These are phyloP conservation scores for Symphodus melops DNA, from an alignment of 2,113 vertebrate species.

Conservation along the genomic window DNA sequence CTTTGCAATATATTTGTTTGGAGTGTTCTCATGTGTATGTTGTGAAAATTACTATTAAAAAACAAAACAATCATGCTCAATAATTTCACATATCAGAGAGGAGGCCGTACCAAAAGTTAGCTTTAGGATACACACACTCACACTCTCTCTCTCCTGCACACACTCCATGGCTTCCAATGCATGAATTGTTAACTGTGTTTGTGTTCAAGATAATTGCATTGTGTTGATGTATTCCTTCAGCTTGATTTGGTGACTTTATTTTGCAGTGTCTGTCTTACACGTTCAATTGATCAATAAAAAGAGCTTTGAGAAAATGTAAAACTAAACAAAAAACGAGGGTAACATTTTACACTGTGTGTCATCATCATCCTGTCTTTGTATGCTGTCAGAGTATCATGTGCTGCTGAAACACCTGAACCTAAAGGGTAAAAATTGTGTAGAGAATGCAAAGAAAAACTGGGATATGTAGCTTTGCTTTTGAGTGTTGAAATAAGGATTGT, in stretches of 20 bases:
- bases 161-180: slow-evolving; percentile 41
- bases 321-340: not conserved
- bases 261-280: slow-evolving; percentile 26
- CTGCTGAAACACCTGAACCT: slow-evolving; percentile 66
- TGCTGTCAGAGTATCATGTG: no score
- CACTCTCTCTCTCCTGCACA: not conserved
- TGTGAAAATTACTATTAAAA: no score
- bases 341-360: not conserved
- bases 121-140: not conserved
- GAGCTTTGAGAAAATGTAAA: not conserved
- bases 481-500: not conserved
- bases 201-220: slow-evolving; percentile 10
- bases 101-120: not conserved
- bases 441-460: not conserved
- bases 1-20: slow-evolving; percentile 77
- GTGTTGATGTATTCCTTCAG: slow-evolving; percentile 21
- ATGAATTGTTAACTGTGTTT: slow-evolving; percentile 33
- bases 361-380: no score
- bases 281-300: not conserved
- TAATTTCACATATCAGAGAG: not conserved
- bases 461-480: not conserved
- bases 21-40: slow-evolving; percentile 46
- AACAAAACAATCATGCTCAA: no score
- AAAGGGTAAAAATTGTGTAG: not conserved
- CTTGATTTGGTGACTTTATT: slow-evolving; percentile 41